A percentile compares a stretch with the other conserved stretches of the same genome.
These are phyloP conservation scores for Ptychochromis oligacanthus DNA, from an alignment of 2,113 vertebrate genomes.

Conservation along the genomic window DNA sequence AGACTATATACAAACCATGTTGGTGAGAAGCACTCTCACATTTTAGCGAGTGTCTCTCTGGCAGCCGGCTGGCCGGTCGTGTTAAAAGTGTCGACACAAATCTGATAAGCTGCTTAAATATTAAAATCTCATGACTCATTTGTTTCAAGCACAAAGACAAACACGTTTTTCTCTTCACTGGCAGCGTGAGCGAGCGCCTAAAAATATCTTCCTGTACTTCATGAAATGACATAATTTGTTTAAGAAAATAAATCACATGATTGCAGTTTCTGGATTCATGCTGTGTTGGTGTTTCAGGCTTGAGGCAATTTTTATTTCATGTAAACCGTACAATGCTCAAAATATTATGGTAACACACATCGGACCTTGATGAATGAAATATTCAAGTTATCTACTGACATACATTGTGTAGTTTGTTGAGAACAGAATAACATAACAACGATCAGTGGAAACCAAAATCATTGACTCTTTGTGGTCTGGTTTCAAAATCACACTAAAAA, in stretches of 20 bases:
- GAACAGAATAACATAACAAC: no score
- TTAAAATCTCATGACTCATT: not conserved
- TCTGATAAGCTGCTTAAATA: constrained; percentile 34
- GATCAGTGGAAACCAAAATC: no score
- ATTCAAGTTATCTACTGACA: no score
- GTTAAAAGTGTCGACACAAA: constrained; percentile 6
- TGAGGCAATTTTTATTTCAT: no score
- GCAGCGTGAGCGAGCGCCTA: not conserved
- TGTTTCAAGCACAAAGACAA: not conserved
- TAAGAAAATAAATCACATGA: not conserved
- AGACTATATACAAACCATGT: not conserved
- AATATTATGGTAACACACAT: no score
- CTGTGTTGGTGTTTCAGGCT: no score
- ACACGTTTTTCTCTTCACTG: rapidly evolving
- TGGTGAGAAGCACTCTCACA: not conserved
- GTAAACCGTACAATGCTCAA: no score
- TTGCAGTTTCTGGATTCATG: no score
- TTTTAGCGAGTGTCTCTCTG: not conserved
- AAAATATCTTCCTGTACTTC: not conserved
- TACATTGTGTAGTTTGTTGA: no score
- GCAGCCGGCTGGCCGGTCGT: not conserved
- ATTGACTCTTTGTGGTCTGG: no score
- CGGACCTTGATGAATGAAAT: no score
- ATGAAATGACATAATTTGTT: not conserved
- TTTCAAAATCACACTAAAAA: no score